These are phyloP conservation scores for Oscheius sp. DNA, from an alignment of 2,888 invertebrate species.

Conservation along the genomic window DNA sequence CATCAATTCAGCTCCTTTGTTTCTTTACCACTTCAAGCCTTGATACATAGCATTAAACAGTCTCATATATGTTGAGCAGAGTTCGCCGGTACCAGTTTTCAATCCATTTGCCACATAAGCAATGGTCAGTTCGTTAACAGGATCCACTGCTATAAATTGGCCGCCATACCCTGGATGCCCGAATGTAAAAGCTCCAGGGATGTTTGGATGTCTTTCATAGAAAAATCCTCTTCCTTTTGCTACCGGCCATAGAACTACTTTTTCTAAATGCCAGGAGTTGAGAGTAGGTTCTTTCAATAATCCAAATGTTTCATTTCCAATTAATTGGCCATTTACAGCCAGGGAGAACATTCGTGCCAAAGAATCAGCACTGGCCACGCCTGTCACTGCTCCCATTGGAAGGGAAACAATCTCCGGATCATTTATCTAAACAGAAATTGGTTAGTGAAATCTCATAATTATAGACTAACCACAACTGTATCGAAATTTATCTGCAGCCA, in stretches of 20 bases:
- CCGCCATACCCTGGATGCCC: constrained; percentile 68
- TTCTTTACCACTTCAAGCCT: background rate
- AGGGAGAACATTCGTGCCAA: constrained; percentile 55
- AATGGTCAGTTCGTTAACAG: constrained; percentile 44
- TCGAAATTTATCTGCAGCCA: constrained; percentile 59
- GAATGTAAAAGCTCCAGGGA: constrained; percentile 57
- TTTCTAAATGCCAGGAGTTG: constrained; percentile 63
- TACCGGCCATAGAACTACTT: constrained; percentile 61
- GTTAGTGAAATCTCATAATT: too few relatives aligned
- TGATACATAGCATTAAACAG: constrained; percentile 51
- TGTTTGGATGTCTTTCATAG: constrained; percentile 63
- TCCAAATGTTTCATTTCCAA: constrained; percentile 51
- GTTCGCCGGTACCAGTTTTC: constrained; percentile 62
- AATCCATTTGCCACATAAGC: constrained; percentile 64
- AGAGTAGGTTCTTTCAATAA: constrained; percentile 52
- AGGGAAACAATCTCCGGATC: constrained; percentile 57
- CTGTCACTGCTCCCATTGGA: constrained; percentile 58
- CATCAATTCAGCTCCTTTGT: background rate
- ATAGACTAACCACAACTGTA: constrained; percentile 51
- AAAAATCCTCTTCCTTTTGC: constrained; percentile 67
- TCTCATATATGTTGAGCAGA: constrained; percentile 62
- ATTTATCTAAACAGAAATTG: too few relatives aligned
- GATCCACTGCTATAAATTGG: constrained; percentile 61
- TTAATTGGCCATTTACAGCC: constrained; percentile 41
- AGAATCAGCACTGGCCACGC: constrained; percentile 53